These are phyloP conservation scores for Eulacestoma nigropectus DNA, from an alignment of 2,113 vertebrate species.

Conservation along the genomic window DNA sequence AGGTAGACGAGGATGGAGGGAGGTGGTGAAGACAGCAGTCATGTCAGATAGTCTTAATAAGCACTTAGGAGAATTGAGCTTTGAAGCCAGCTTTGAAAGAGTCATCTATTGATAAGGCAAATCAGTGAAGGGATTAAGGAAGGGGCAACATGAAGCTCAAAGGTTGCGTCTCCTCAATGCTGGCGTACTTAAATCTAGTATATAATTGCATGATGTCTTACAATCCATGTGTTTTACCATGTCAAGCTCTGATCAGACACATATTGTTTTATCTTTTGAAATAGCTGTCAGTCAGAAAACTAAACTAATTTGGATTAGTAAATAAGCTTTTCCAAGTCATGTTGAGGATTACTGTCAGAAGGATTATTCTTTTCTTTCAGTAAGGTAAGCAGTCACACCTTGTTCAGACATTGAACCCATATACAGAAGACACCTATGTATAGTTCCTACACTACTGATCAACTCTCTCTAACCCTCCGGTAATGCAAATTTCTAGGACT, in stretches of 20 bases:
- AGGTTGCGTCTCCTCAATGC: neutral
- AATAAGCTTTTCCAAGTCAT: neutral
- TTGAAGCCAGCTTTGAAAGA: neutral
- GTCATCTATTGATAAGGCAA: neutral
- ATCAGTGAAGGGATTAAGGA: neutral
- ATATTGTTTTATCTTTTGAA: neutral
- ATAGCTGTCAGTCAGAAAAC: neutral
- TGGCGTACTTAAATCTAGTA: neutral
- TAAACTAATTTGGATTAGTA: conserved; percentile 1
- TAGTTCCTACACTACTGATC: neutral
- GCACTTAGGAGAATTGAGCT: neutral
- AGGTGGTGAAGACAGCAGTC: neutral
- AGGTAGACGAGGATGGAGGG: neutral
- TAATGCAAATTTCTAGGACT: neutral
- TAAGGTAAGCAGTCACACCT: neutral
- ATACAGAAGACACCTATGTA: neutral
- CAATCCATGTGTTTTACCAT: neutral
- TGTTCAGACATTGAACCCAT: neutral
- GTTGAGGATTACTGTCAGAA: neutral
- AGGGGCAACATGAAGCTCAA: neutral
- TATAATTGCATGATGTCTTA: neutral
- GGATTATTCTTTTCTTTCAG: neutral
- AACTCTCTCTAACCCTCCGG: neutral
- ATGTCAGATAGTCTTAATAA: neutral
- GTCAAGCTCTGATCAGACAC: neutral